Conservation (phyloP, 2,797 vertebrate species). For the Gadopsis bispinosus region DNA sequence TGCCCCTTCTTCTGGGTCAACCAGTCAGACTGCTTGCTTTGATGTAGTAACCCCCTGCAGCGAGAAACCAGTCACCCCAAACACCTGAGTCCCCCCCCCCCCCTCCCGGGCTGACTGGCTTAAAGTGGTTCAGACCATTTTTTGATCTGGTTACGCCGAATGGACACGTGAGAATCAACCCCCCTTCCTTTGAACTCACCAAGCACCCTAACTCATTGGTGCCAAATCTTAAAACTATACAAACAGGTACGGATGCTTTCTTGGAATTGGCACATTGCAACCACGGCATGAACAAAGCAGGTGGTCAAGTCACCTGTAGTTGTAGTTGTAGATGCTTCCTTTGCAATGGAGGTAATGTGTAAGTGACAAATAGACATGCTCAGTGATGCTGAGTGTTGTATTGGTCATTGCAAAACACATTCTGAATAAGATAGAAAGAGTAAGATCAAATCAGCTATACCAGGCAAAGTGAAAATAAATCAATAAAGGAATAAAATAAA, state of each 20-base stretch:
- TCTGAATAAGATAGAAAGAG: neutral
- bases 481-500: neutral
- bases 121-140: slow-evolving; percentile 2
- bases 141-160: neutral
- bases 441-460: neutral
- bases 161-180: neutral
- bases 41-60: slow-evolving; percentile 19
- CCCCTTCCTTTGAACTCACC: neutral
- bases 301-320: neutral
- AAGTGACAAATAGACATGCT: neutral
- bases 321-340: too few species aligned
- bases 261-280: neutral
- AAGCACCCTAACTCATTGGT: too few species aligned
- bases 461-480: neutral
- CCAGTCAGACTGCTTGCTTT: slow-evolving; percentile 32
- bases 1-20: slow-evolving; percentile 19
- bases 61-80: slow-evolving; percentile 1
- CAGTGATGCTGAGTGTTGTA: neutral
- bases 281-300: neutral
- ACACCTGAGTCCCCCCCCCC: neutral
- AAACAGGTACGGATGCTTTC: neutral
- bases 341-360: neutral
- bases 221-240: neutral
- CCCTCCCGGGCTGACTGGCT: neutral
- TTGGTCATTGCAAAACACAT: neutral